Evolutionary conservation across 2,888 invertebrate species (phyloP), one percentile per base, ranked within the genome.

Genomic region (Galerucella pusilla): DNA sequence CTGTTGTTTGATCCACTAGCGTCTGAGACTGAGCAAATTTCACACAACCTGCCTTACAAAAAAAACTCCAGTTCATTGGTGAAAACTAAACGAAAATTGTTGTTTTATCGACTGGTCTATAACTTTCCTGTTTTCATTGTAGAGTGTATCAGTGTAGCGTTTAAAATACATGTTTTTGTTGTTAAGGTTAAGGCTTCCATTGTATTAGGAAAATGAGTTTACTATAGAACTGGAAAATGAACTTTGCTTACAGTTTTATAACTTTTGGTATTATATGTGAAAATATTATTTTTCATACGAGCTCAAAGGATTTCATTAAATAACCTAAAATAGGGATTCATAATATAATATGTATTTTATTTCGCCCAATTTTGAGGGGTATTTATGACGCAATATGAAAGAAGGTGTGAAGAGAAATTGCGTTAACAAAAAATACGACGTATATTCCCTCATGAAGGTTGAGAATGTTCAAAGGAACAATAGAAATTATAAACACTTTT

Each of bases 91-190:
- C 35, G 35, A 42, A 42, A 42, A 42, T 42, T 42, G 28, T 28
- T 28, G 28, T 28, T 28, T 28, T 63, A 42, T 28, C 14, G 14
- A 45, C 64, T 64, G 64, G 64, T 45, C 64, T 64, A 64, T 78
- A 61, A 61, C 49, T 66, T 35, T n/a, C 12, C 57, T 60, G 59
- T 66, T 67, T 76, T 68, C 68, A 16, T 57, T 72, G 65, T 71
- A 61, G 60, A 65, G 16, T 64, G 45, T 64, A 64, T 60, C 6
- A 54, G n/a, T 46, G 65, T 67, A 59, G 60, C 42, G 66, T 66
- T 60, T 60, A 66, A 60, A 72, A 72, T 66, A 46, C 45, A 54
- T 60, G 28, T 72, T 71, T 66, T 66, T 72, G 49, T 66, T 66
- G 20, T 66, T 28, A 46, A 65, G 20, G 64, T 49, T 67, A 35